Conservation (phyloP, 2,888 invertebrate species). For the Tipula confusa region DNA sequence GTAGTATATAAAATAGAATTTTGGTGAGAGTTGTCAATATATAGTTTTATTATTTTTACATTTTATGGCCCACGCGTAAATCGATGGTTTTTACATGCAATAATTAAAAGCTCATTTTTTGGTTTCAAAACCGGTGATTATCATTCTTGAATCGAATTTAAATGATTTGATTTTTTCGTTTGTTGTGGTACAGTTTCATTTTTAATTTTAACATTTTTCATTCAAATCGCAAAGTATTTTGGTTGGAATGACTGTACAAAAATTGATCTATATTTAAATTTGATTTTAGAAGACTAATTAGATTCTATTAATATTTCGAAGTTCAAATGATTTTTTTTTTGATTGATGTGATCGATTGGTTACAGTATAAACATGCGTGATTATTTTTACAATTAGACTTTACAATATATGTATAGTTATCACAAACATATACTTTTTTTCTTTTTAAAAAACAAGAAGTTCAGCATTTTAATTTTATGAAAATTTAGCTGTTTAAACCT, state of each 20-base stretch:
- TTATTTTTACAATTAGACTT: too few species aligned
- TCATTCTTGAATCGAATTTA: neutral
- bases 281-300: neutral
- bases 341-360: neutral
- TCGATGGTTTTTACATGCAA: neutral
- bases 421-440: too few species aligned
- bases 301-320: neutral
- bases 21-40: neutral
- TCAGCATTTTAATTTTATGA: too few species aligned
- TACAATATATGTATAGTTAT: too few species aligned
- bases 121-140: neutral
- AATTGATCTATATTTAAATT: neutral
- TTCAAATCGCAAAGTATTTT: neutral
- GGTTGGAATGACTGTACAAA: neutral
- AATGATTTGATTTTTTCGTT: neutral
- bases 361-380: neutral
- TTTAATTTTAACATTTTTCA: neutral
- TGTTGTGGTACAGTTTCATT: neutral
- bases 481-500: too few species aligned
- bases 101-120: neutral
- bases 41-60: neutral
- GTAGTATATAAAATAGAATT: neutral
- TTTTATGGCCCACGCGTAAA: neutral
- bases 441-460: too few species aligned
- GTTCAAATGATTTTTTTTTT: neutral